Base-by-base conservation (phyloP, 2,797 vertebrate species). In the Acanthurus leucopareius region DNA sequence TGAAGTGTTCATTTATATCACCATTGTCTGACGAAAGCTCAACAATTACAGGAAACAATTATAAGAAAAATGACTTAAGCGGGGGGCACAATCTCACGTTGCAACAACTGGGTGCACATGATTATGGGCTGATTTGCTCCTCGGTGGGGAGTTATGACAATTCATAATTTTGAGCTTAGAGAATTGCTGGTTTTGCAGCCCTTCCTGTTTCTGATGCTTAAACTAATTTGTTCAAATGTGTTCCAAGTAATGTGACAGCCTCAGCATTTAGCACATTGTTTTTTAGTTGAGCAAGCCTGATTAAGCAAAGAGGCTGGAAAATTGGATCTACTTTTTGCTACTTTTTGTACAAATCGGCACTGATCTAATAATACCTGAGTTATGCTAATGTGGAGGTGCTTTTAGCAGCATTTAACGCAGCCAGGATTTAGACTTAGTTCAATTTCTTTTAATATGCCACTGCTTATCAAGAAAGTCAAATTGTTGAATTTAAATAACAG, bases 1-100 rank as follows among this genome's bases (percentile, higher is more conserved):
- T 44, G 28, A 70, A 73, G 20, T 22, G 40, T 38, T 68, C 51
- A 49, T 69, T 67, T 49, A 40, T 16, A 28, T 49, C 54, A 19
- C 11, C 14, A 56, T 71, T 70, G 59, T 77, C 58, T 22, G 56
- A 35, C n/a, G 20, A 69, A 70, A 75, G 60, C 15, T 66, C 47
- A 60, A 73, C 35, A 79, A 67, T 82, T 69, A 69, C 44, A 44
- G n/a, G 32, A 80, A 85, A 69, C 38, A 42, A 76, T 60, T 28
- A 40, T 28, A 32, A 47, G 49, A 66, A 22, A 51, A 52, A 54
- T 16, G 3, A 51, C 16, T 35, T 71, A 63, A 56, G 48, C 53
- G 44, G 45, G n/a, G 42, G 19, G 56, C 40, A 69, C 22, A 15
- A 25, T 73, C 51, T 71, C 62, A 68, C 11, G 9, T 49, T 53